Conservation (phyloP, 2,113 vertebrate species). For the Callopanchax toddi region DNA sequence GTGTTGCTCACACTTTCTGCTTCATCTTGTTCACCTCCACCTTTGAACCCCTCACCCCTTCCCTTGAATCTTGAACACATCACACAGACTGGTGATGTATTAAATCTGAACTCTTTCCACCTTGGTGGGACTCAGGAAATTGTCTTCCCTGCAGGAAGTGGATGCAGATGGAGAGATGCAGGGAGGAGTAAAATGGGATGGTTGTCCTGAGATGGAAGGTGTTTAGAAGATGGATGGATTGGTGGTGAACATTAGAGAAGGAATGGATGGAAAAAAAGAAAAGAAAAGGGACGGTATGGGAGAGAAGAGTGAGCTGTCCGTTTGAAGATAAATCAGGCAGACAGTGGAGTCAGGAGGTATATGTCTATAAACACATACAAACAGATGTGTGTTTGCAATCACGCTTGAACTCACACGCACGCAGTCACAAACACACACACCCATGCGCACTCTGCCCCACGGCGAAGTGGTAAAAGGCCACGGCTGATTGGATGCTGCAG, state of each 20-base stretch:
- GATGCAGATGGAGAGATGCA: conserved; percentile 64
- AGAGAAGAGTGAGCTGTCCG: conserved; percentile 65
- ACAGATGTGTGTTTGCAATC: conserved; percentile 46
- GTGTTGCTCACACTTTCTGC: conserved; percentile 14
- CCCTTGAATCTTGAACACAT: conserved; percentile 51
- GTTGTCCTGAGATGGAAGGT: conserved; percentile 31
- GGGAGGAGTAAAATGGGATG: conserved; percentile 33
- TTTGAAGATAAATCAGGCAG: conserved; percentile 75
- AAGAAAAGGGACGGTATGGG: conserved; percentile 38
- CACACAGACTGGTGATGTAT: conserved; percentile 53
- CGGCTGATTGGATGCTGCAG: conserved; percentile 74
- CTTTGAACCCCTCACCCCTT: conserved; percentile 46
- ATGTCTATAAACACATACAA: conserved; percentile 49
- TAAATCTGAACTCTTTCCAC: conserved; percentile 72
- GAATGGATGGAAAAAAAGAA: conserved; percentile 29
- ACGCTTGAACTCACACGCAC: conserved; percentile 52
- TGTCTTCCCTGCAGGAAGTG: conserved; percentile 62
- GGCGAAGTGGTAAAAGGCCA: conserved; percentile 76
- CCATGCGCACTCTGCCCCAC: conserved; percentile 52
- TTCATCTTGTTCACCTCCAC: conserved; percentile 30
- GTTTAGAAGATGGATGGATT: conserved; percentile 60
- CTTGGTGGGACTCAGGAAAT: conserved; percentile 74
- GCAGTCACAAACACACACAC: conserved; percentile 20
- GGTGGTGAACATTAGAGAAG: conserved; percentile 37
- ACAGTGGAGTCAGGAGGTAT: conserved; percentile 64